Evolutionary conservation across 2,888 invertebrate genomes (phyloP).

Genomic region (Apamea sordens): DNA sequence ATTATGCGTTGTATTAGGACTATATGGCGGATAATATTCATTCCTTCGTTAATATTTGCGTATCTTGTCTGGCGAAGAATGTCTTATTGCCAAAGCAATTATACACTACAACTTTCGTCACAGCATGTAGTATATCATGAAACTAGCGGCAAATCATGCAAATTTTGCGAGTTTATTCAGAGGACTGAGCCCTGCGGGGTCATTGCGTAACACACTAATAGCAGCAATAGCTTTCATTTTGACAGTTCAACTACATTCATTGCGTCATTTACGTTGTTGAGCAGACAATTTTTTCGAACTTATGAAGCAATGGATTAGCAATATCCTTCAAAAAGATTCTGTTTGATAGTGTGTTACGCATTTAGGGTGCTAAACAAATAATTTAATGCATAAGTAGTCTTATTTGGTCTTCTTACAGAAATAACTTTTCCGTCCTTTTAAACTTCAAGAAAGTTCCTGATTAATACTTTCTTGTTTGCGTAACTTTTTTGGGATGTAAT

Average conservation of each 20-base stretch:
- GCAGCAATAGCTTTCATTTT: not conserved
- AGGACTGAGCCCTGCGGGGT: not conserved
- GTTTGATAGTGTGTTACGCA: no score
- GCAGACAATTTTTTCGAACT: not conserved
- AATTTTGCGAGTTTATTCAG: not conserved
- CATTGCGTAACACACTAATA: not conserved
- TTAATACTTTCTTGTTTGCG: slow-evolving; percentile 42
- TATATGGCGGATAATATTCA: slow-evolving; percentile 16
- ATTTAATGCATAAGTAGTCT: not conserved
- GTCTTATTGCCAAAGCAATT: slow-evolving; percentile 20
- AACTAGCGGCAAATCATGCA: slow-evolving; percentile 8
- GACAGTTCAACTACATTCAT: not conserved
- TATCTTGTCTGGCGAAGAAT: not conserved
- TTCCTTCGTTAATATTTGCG: slow-evolving; percentile 12
- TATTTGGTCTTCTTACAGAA: not conserved
- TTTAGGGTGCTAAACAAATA: not conserved
- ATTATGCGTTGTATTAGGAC: slow-evolving; percentile 32
- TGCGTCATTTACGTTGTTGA: not conserved
- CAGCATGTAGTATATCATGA: no score
- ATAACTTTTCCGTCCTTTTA: slow-evolving; percentile 1
- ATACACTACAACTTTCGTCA: slow-evolving; percentile 1
- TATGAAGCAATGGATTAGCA: not conserved
- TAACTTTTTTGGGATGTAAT: slow-evolving; percentile 37
- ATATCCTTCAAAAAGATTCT: not conserved
- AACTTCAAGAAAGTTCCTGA: slow-evolving; percentile 36